Evolutionary conservation across 2,113 vertebrate species (phyloP).

Genomic region (Leucopsar rothschildi): DNA sequence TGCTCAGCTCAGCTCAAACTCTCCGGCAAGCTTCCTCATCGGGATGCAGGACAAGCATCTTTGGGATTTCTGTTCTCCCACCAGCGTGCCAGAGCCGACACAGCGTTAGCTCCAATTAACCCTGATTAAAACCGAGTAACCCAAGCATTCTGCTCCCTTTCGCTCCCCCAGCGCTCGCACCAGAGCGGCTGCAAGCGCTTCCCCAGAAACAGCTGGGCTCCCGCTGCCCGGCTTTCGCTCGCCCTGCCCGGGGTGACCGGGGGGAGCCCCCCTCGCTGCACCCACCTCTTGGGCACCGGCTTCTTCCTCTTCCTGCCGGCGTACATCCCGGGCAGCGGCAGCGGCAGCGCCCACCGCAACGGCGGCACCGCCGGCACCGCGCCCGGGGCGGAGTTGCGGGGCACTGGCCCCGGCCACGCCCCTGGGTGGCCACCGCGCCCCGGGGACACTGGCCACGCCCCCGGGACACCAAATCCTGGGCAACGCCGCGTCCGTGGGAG

Average conservation of each 20-base stretch:
- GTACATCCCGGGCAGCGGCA: not conserved
- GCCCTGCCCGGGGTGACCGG: not conserved
- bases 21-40: not conserved
- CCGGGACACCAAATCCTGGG: not conserved
- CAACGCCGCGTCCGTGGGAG: accelerated
- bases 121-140: not conserved
- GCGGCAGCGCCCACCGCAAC: not conserved
- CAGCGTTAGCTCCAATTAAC: not conserved
- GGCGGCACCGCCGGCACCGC: not conserved
- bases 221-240: not conserved
- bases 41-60: not conserved
- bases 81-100: not conserved
- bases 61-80: not conserved
- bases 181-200: not conserved
- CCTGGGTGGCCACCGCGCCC: not conserved
- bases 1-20: not conserved
- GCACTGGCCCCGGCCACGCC: not conserved
- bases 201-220: accelerated
- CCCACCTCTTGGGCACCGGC: conserved; percentile 40
- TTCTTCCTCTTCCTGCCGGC: conserved; percentile 39
- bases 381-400: not conserved
- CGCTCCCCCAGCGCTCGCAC: not conserved
- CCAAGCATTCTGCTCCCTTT: not conserved
- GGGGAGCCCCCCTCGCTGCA: not conserved
- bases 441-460: not conserved